Conservation (phyloP, 1,140 invertebrate species). For the Pachypsylla venusta region DNA sequence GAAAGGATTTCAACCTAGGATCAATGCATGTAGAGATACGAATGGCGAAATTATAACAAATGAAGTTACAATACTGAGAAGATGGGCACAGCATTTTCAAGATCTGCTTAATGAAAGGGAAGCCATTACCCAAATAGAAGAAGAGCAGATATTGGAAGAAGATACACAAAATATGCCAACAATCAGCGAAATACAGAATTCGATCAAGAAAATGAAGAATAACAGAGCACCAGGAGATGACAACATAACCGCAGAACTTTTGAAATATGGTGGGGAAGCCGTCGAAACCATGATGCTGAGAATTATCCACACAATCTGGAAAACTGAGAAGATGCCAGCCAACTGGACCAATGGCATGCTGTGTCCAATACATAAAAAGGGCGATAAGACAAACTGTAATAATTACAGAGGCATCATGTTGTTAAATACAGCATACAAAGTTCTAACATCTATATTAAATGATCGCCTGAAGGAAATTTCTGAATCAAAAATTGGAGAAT, state of each 20-base stretch:
- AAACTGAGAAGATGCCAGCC: slow-evolving; percentile 18
- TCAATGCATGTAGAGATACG: neutral
- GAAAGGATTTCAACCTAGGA: slow-evolving; percentile 6
- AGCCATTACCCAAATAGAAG: neutral
- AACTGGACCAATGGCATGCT: slow-evolving; percentile 23
- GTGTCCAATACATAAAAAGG: slow-evolving; percentile 25
- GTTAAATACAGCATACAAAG: slow-evolving; percentile 18
- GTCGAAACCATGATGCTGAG: neutral
- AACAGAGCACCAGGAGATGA: slow-evolving; percentile 22
- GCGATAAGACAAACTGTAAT: slow-evolving; percentile 18
- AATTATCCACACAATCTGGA: slow-evolving; percentile 15
- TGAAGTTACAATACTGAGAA: neutral
- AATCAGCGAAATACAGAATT: slow-evolving; percentile 9
- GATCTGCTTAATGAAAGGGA: neutral
- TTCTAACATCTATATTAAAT: slow-evolving; percentile 17
- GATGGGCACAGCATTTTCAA: neutral
- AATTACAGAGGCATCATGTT: slow-evolving; percentile 26
- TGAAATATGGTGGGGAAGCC: slow-evolving; percentile 16
- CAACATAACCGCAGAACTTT: slow-evolving; percentile 21
- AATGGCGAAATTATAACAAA: neutral
- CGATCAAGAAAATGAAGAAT: slow-evolving; percentile 11
- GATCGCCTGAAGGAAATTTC: slow-evolving; percentile 9
- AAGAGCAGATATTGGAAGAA: neutral
- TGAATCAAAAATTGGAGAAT: slow-evolving; percentile 12
- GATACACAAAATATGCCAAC: neutral